phyloP scores from a whole-genome alignment of 2,113 vertebrate species.

The Climacteris rufus region DNA sequence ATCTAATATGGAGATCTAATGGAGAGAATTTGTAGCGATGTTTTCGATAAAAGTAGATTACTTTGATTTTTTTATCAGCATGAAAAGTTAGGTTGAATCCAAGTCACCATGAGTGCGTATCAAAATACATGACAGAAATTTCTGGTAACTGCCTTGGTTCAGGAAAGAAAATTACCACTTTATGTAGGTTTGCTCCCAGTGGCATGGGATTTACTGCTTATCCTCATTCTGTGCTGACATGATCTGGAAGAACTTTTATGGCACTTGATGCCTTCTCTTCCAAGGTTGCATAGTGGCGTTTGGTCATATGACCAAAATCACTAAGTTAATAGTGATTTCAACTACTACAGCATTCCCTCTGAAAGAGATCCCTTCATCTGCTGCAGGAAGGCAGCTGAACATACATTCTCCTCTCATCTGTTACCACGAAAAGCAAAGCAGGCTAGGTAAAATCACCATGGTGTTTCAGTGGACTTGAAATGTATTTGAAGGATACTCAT shows the following conservation, averaged over 20 bases:
- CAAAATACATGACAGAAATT: not conserved
- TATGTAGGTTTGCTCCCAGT: not conserved
- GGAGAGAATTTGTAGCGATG: not conserved
- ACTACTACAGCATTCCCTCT: not conserved
- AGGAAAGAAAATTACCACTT: not conserved
- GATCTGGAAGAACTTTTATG: not conserved
- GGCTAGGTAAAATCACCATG: not conserved
- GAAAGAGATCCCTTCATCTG: not conserved
- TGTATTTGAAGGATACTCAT: not conserved
- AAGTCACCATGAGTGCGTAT: not conserved
- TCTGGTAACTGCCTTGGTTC: not conserved
- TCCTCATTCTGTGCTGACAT: not conserved
- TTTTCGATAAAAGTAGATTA: not conserved
- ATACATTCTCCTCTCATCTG: not conserved
- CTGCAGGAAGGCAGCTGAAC: not conserved
- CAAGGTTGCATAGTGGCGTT: not conserved
- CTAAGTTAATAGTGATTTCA: not conserved
- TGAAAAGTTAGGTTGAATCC: not conserved
- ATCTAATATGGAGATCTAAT: not conserved
- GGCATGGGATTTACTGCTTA: not conserved
- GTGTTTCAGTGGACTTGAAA: not conserved
- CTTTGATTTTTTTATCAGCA: not conserved
- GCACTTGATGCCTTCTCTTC: not conserved
- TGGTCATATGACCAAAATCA: not conserved
- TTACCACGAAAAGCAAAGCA: not conserved